phyloP scores from a whole-genome alignment of 2,888 invertebrate species.

The Uropetala carovei region DNA sequence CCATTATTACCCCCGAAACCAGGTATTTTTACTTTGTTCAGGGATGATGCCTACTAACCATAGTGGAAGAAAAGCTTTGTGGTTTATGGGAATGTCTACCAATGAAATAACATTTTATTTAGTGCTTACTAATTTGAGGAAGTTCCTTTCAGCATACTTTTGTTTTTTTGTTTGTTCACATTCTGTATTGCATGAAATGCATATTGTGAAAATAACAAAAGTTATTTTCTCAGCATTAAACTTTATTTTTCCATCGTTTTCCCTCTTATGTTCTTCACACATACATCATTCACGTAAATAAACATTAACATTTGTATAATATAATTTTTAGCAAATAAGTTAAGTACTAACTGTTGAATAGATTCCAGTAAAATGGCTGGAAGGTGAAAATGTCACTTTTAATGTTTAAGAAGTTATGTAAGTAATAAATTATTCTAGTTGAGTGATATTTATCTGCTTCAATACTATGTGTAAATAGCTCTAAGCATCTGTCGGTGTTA shows the following conservation, averaged over 20 bases:
- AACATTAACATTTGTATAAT: not conserved
- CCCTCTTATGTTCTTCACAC: too few species aligned
- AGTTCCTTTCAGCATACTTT: not conserved
- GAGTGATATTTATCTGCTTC: too few species aligned
- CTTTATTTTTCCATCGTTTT: too few species aligned
- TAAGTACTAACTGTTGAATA: too few species aligned
- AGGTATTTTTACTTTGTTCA: slow-evolving; percentile 75
- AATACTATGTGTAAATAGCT: too few species aligned
- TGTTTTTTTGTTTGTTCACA: not conserved
- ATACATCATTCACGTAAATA: not conserved
- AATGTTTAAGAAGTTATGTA: too few species aligned
- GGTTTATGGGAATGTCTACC: not conserved
- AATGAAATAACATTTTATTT: not conserved
- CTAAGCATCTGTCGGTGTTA: too few species aligned
- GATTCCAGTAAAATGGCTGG: too few species aligned
- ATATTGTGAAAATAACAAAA: not conserved
- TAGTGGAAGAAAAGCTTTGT: not conserved
- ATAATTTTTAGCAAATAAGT: slow-evolving; percentile 27
- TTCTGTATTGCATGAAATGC: not conserved
- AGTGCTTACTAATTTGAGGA: not conserved
- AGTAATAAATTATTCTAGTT: too few species aligned
- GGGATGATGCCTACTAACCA: not conserved
- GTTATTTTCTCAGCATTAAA: too few species aligned
- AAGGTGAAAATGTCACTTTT: too few species aligned
- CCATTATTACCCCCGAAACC: slow-evolving; percentile 88